These are phyloP conservation scores for Arion vulgaris DNA, from an alignment of 1,140 invertebrate species.

Conservation along the genomic window DNA sequence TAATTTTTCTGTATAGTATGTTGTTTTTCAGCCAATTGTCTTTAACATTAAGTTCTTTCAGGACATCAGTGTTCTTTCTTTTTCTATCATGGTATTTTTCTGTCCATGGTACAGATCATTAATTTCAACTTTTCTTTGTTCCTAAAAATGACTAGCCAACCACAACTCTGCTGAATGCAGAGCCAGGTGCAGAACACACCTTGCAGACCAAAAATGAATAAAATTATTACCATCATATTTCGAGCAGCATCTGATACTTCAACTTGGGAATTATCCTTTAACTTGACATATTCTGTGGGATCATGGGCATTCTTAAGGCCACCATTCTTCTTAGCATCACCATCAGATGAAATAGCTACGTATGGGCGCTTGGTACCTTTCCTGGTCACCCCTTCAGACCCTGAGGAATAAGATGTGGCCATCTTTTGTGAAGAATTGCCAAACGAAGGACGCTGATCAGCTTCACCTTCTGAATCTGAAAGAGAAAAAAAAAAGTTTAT, in stretches of 20 bases:
- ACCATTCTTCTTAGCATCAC: conserved; percentile 11
- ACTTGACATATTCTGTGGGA: conserved; percentile 26
- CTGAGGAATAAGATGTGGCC: too few relatives aligned
- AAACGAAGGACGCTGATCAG: conserved; percentile 34
- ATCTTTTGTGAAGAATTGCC: background rate
- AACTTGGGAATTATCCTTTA: background rate
- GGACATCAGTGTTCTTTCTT: too few relatives aligned
- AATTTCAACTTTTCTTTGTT: too few relatives aligned
- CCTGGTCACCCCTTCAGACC: background rate
- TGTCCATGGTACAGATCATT: too few relatives aligned
- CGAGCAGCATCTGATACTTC: conserved; percentile 32
- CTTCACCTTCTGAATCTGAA: conserved; percentile 34
- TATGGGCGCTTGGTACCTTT: background rate
- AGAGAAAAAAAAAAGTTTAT: background rate
- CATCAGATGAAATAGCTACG: background rate
- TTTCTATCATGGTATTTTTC: too few relatives aligned
- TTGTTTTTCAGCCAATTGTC: too few relatives aligned
- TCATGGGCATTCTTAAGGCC: background rate
- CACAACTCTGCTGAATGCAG: too few relatives aligned
- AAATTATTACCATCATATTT: conserved; percentile 37
- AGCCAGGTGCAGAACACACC: too few relatives aligned
- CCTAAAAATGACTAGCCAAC: too few relatives aligned
- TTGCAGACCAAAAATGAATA: too few relatives aligned
- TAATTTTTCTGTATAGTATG: too few relatives aligned
- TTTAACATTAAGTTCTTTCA: too few relatives aligned